A percentile compares a stretch with the other conserved stretches of the same genome.
phyloP scores from a whole-genome alignment of 2,797 vertebrate species.

The Balearica regulorum region DNA sequence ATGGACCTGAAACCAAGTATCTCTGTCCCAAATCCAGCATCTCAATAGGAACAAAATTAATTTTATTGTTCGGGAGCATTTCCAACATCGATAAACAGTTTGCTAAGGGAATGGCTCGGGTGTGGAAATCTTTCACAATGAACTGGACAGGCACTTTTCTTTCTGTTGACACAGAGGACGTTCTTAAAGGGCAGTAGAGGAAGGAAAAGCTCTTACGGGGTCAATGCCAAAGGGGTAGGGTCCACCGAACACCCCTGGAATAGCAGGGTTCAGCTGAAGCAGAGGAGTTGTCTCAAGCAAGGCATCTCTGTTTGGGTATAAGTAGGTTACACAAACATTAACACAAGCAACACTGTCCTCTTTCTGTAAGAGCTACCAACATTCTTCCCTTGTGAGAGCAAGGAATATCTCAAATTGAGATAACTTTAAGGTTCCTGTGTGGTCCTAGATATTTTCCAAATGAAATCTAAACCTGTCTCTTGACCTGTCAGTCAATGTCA shows the following conservation, averaged over 20 bases:
- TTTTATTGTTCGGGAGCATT: accelerated
- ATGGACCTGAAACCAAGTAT: not conserved
- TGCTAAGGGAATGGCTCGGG: not conserved
- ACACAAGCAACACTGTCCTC: not conserved
- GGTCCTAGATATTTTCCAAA: not conserved
- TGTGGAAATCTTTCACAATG: not conserved
- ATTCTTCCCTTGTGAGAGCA: not conserved
- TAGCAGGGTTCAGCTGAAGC: slow-evolving; percentile 86
- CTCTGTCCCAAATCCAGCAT: not conserved
- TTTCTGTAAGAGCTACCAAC: not conserved
- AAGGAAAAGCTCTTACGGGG: slow-evolving; percentile 79
- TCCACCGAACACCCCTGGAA: slow-evolving; percentile 88
- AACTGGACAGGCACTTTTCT: not conserved
- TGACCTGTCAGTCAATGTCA: not conserved
- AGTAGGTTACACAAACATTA: not conserved
- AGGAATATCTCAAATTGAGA: not conserved
- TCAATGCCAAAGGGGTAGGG: slow-evolving; percentile 97
- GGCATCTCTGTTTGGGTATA: slow-evolving; percentile 67
- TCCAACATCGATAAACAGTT: not conserved
- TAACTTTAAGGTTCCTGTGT: not conserved
- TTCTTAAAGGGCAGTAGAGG: not conserved
- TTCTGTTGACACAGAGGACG: not conserved
- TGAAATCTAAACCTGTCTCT: not conserved
- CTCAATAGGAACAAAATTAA: not conserved
- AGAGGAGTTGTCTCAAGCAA: slow-evolving; percentile 74